Conservation (phyloP, 2,113 vertebrate genomes). For the Acrocephalus kingi region DNA sequence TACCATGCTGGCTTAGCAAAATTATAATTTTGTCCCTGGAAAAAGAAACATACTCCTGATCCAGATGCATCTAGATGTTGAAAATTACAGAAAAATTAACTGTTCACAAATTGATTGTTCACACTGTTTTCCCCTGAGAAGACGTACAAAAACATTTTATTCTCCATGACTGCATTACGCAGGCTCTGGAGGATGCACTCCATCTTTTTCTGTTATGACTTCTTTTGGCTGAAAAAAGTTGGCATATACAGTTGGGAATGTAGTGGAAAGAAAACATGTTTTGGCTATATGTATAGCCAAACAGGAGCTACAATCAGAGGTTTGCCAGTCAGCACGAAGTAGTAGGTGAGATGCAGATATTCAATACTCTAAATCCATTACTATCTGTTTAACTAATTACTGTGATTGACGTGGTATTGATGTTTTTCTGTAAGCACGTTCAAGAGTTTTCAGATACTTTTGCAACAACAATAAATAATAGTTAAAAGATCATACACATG, state of each 20-base stretch:
- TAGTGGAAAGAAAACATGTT: neutral
- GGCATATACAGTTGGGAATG: neutral
- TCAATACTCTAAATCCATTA: neutral
- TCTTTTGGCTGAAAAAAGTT: neutral
- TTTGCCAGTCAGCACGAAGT: neutral
- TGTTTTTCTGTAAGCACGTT: neutral
- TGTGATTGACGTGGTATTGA: neutral
- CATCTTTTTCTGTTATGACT: neutral
- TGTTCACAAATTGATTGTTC: neutral
- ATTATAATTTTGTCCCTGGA: neutral
- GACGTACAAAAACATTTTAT: neutral
- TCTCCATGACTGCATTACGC: neutral
- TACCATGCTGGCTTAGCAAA: neutral
- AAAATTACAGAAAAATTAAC: slow-evolving; percentile 3
- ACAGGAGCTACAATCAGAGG: neutral
- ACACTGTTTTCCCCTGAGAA: neutral
- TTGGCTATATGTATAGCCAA: neutral
- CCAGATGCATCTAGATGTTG: neutral
- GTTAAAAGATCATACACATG: neutral
- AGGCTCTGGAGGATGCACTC: neutral
- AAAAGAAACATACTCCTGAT: neutral
- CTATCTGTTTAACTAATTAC: neutral
- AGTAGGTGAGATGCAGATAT: neutral
- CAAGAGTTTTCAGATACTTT: neutral
- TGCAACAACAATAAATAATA: neutral